Evolutionary conservation across 2,888 invertebrate species (phyloP).

Genomic region (Oscheius sp.): DNA sequence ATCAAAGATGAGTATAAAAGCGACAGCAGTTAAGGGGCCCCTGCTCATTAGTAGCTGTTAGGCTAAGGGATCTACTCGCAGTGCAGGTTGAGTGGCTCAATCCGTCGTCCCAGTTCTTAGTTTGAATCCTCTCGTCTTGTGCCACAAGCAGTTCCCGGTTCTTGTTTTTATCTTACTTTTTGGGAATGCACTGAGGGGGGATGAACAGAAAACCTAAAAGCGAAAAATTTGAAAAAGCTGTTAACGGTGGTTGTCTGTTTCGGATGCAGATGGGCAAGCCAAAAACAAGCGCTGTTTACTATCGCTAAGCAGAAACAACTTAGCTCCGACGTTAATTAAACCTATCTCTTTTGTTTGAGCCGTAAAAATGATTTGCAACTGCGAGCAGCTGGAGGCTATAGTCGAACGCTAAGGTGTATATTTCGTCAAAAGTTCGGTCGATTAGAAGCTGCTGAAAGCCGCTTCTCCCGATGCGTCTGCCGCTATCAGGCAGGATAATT

Average conservation of each 20-base stretch:
- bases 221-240: too few relatives aligned
- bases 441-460: conserved; percentile 11
- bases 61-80: background rate
- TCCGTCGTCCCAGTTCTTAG: too few relatives aligned
- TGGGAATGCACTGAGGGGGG: too few relatives aligned
- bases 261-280: background rate
- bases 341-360: background rate
- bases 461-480: background rate
- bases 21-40: background rate
- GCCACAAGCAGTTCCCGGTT: too few relatives aligned
- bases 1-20: background rate
- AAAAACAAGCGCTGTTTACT: conserved; percentile 3
- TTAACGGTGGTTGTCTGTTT: background rate
- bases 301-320: conserved; percentile 3
- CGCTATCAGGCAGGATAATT: conserved; percentile 24
- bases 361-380: background rate
- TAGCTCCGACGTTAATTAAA: conserved; percentile 5
- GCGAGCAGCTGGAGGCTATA: background rate
- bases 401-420: background rate
- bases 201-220: too few relatives aligned
- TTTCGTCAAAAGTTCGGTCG: conserved; percentile 3
- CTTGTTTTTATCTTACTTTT: too few relatives aligned
- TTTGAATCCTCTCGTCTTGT: too few relatives aligned
- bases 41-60: conserved; percentile 28
- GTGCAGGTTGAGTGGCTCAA: conserved; percentile 12